A percentile compares a stretch with the other conserved stretches of the same genome.
phyloP scores from a whole-genome alignment of 2,888 invertebrate species.

The Leptarthrus brevirostris region DNA sequence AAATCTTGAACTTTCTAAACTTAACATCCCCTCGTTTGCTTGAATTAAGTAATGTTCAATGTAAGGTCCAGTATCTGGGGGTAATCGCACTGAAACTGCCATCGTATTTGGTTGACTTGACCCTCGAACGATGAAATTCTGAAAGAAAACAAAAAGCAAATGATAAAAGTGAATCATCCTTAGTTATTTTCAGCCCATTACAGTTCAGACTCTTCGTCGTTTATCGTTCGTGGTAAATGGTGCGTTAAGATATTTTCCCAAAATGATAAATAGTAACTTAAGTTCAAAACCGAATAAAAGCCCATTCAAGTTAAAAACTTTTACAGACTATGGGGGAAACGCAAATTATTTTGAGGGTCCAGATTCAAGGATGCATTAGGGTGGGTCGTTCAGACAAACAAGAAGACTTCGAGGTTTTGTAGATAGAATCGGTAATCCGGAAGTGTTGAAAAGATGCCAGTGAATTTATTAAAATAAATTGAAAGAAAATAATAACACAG shows the following conservation, averaged over 20 bases:
- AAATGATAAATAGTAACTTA: slow-evolving; percentile 50
- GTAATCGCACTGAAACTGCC: slow-evolving; percentile 93
- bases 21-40: slow-evolving; percentile 81
- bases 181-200: background rate
- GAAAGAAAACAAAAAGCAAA: slow-evolving; percentile 61
- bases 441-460: too few species aligned
- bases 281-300: slow-evolving; percentile 26
- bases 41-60: slow-evolving; percentile 97
- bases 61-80: slow-evolving; percentile 87
- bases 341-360: too few species aligned
- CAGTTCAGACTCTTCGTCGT: background rate
- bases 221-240: slow-evolving; percentile 51
- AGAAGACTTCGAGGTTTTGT: too few species aligned
- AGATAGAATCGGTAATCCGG: too few species aligned
- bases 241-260: slow-evolving; percentile 49
- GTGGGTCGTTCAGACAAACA: too few species aligned
- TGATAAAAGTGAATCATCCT: too few species aligned
- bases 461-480: too few species aligned
- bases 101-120: slow-evolving; percentile 94
- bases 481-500: too few species aligned
- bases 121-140: slow-evolving; percentile 95
- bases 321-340: background rate
- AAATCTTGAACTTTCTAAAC: slow-evolving; percentile 93
- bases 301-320: slow-evolving; percentile 20
- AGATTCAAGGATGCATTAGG: too few species aligned